Conservation (phyloP, 1,140 invertebrate genomes). For the honey bee (Apis mellifera) region DNA sequence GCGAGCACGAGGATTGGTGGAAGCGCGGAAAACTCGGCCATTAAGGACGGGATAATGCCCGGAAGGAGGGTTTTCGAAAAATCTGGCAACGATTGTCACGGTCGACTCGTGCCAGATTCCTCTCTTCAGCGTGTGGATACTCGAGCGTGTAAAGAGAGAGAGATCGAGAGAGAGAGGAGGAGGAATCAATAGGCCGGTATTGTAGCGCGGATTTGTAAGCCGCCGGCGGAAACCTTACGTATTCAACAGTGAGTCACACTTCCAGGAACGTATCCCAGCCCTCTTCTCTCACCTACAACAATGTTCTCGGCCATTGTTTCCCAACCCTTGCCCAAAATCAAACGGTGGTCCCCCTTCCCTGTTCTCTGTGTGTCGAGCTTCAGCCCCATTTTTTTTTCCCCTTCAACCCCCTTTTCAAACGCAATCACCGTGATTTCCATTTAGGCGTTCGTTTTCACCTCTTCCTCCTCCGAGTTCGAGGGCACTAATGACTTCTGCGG, state of each 20-base stretch:
- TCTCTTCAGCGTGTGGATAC: conserved; percentile 35
- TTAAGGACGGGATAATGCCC: conserved; percentile 41
- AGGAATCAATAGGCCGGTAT: conserved; percentile 64
- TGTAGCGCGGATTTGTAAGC: conserved; percentile 70
- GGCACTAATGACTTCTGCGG: conserved; percentile 46
- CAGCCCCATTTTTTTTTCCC: conserved; percentile 18
- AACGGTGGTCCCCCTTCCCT: conserved; percentile 18
- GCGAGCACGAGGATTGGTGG: not conserved
- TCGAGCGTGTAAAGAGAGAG: conserved; percentile 16
- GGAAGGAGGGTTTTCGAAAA: conserved; percentile 47
- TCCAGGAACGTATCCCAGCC: conserved; percentile 52
- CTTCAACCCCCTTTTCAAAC: conserved; percentile 37
- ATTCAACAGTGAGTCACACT: conserved; percentile 66
- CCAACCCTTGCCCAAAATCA: conserved; percentile 48
- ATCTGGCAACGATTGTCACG: conserved; percentile 53
- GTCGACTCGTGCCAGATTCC: conserved; percentile 47
- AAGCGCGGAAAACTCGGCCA: conserved; percentile 3
- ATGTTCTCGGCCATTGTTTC: conserved; percentile 54
- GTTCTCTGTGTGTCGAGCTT: not conserved
- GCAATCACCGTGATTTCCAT: conserved; percentile 58
- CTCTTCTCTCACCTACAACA: conserved; percentile 58
- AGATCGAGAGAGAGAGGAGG: too few species aligned
- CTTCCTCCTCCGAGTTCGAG: conserved; percentile 23
- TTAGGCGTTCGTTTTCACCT: conserved; percentile 46
- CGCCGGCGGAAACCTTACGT: conserved; percentile 71